Percentiles rank a stretch among this genome's conserved stretches.
Evolutionary conservation across 2,888 invertebrate genomes (phyloP).

Genomic region (Pristionchus exspectatus): DNA sequence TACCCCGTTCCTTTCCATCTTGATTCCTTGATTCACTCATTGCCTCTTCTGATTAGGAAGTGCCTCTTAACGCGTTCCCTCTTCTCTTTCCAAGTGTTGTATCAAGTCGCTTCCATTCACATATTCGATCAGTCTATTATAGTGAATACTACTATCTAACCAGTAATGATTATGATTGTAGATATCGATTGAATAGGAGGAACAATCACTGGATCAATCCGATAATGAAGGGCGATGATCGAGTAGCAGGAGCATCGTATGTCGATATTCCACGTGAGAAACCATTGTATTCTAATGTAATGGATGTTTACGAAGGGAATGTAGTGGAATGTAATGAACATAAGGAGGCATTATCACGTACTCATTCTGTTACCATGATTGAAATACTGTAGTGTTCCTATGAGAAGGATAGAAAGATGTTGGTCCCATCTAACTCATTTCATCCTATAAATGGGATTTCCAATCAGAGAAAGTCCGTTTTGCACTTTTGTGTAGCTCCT

Average conservation of each 20-base stretch:
- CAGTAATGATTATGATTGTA: neutral
- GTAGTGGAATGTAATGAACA: neutral
- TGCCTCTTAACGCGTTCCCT: neutral
- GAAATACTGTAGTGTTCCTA: neutral
- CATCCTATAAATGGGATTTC: neutral
- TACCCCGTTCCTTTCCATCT: neutral
- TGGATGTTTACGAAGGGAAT: neutral
- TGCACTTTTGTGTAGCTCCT: neutral
- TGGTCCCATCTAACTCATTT: neutral
- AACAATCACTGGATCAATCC: neutral
- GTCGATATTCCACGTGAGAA: constrained; percentile 29
- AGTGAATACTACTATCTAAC: neutral
- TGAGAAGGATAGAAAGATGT: neutral
- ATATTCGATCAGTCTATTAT: neutral
- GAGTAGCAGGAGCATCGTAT: constrained; percentile 34
- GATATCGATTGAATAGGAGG: neutral
- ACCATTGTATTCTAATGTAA: neutral
- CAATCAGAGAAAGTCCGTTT: neutral
- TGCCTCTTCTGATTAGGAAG: constrained; percentile 2
- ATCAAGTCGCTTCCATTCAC: neutral
- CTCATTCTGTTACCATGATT: neutral
- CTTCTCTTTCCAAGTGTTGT: neutral
- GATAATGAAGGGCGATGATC: constrained; percentile 24
- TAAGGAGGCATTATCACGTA: neutral
- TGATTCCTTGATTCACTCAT: neutral